These are phyloP conservation scores for Psittacula cyanocephala DNA, from an alignment of 2,113 vertebrate species.

Conservation along the genomic window DNA sequence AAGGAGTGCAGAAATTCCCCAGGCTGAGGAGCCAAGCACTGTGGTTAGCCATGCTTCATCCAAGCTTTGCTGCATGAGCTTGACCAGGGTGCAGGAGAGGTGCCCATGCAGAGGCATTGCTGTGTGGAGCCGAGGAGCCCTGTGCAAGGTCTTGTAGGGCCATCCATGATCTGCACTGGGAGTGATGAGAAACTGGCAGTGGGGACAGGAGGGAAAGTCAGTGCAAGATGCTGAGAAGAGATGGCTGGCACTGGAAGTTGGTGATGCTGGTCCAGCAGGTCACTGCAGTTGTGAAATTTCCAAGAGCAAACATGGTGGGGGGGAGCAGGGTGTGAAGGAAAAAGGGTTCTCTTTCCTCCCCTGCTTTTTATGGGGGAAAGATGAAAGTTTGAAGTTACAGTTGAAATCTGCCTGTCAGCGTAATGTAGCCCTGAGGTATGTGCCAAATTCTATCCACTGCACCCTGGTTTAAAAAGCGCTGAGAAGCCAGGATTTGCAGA, in stretches of 20 bases:
- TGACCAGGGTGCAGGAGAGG: not conserved
- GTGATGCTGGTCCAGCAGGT: not conserved
- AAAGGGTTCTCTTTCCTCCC: not conserved
- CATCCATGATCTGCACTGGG: not conserved
- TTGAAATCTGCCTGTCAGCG: not conserved
- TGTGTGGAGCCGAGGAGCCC: not conserved
- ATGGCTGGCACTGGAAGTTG: not conserved
- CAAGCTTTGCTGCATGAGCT: not conserved
- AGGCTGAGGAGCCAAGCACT: not conserved
- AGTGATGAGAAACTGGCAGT: not conserved
- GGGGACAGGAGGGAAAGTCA: not conserved
- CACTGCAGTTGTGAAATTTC: not conserved
- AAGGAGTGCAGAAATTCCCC: not conserved
- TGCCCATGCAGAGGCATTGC: not conserved
- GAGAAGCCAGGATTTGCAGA: not conserved
- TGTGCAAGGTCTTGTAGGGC: not conserved
- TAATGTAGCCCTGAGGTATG: not conserved
- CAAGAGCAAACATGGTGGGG: not conserved
- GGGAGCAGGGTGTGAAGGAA: not conserved
- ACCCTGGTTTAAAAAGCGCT: not conserved
- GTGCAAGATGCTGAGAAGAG: not conserved
- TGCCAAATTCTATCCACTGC: not conserved
- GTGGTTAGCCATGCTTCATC: not conserved
- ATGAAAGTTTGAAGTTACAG: not conserved
- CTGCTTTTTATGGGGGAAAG: not conserved